Evolutionary conservation across 2,888 invertebrate genomes (phyloP).

Genomic region (Myopa tessellatipennis): DNA sequence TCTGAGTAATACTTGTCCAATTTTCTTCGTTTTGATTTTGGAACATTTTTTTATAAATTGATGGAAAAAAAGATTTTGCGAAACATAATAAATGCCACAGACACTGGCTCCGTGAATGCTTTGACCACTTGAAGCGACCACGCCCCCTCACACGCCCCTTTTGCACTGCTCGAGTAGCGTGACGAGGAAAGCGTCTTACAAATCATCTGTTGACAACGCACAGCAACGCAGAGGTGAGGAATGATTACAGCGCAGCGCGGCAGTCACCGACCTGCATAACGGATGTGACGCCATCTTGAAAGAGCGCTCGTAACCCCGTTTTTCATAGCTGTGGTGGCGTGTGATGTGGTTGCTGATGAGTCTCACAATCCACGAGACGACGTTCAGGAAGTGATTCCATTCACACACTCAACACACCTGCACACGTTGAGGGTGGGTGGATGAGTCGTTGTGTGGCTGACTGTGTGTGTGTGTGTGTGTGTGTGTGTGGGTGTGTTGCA

Average conservation of each 20-base stretch:
- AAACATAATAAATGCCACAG: too few relatives aligned
- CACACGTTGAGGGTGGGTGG: neutral
- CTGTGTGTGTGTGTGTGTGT: conserved; percentile 13
- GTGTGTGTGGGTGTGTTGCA: neutral
- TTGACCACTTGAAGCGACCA: too few relatives aligned
- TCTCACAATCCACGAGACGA: too few relatives aligned
- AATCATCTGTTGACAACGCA: neutral
- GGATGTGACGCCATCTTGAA: neutral
- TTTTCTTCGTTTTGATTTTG: too few relatives aligned
- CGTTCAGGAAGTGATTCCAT: neutral
- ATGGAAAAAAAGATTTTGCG: too few relatives aligned
- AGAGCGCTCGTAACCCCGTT: neutral
- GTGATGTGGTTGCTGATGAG: neutral
- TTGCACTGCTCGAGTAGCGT: too few relatives aligned
- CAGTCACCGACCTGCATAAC: neutral
- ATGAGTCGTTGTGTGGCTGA: neutral
- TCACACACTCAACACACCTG: neutral
- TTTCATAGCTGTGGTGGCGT: neutral
- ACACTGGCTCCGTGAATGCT: too few relatives aligned
- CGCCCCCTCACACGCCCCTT: too few relatives aligned
- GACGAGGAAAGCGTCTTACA: neutral
- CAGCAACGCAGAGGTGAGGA: neutral
- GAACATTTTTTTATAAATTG: too few relatives aligned
- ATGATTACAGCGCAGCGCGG: too few relatives aligned
- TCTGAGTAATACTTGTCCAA: neutral